Conservation (phyloP, 2,888 invertebrate species). For the Tineola bisselliella region DNA sequence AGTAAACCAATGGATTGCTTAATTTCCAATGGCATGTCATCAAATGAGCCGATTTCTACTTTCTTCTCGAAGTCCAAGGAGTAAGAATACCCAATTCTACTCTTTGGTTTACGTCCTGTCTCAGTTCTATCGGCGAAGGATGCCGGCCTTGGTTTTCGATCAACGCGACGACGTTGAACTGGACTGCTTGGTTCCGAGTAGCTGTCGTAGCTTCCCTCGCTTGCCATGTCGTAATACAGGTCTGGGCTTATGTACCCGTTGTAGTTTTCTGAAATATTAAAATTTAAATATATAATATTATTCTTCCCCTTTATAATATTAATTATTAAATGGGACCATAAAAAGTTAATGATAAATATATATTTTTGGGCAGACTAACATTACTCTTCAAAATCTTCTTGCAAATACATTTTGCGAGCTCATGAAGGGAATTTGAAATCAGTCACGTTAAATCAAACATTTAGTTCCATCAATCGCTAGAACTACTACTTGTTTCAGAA, state of each 20-base stretch:
- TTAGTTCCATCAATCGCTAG: slow-evolving; percentile 19
- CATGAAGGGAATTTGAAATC: not conserved
- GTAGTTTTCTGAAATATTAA: not conserved
- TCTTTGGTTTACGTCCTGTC: not conserved
- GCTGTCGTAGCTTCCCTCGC: not conserved
- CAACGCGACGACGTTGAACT: not conserved
- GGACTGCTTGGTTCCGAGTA: not conserved
- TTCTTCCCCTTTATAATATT: too few species aligned
- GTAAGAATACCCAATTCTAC: slow-evolving; percentile 27
- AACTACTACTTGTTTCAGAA: not conserved
- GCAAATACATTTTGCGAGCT: not conserved
- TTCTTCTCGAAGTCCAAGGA: slow-evolving; percentile 29
- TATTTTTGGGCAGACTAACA: not conserved
- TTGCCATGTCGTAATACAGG: not conserved
- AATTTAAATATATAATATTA: too few species aligned
- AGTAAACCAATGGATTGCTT: not conserved
- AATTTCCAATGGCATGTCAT: slow-evolving; percentile 19
- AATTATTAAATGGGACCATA: not conserved
- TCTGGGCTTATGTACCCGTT: slow-evolving; percentile 3
- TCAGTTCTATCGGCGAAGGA: not conserved
- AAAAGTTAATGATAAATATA: not conserved
- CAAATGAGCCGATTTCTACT: slow-evolving; percentile 13
- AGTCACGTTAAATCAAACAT: not conserved
- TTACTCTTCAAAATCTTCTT: not conserved
- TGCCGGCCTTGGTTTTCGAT: not conserved